Evolutionary conservation across 2,888 invertebrate species (phyloP), one percentile per base, ranked within the genome.

Genomic region (Pammene fasciana): DNA sequence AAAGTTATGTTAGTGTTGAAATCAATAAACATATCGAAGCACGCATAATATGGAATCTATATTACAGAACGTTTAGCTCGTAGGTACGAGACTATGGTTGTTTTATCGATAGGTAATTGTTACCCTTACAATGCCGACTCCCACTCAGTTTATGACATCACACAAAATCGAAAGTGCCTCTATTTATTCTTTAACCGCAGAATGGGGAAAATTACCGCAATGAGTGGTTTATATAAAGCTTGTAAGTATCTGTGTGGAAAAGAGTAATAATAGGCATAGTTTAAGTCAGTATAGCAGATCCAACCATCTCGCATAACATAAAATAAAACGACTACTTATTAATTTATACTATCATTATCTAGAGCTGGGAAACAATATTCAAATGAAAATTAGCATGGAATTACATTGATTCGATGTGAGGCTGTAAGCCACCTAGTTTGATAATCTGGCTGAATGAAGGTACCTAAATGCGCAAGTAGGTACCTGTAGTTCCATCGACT

Each of bases 151-250:
- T 76, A 82, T 88, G 89, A 88, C 86, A 86, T 89, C 88, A 87
- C 78, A 74, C 78, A 79, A 86, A 88, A 90, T 85, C 85, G 89
- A 89, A 89, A 89, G 90, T 86, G 77, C 73, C 70, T 26, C 26
- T 26, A 26, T 52, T 72, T 74, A 75, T 76, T 76, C 76, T 70
- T 68, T 56, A 57, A 71, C 56, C 62, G 48, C 55, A 67, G 50
- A 26, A 59, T 56, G 36, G 41, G 50, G 57, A 68, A 59, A 68
- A 46, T 46, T 7, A 5, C 4, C 16, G 16, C 10, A 36, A 55
- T 11, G 43, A 43, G 43, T 54, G n/a, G 10, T 43, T 54, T 11
- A 14, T 14, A 16, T 13, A 13, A 48, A 61, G 14, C 16, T 13
- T 50, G 18, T 36, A 61, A 16, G 11, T 38, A 38, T 0, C 38